Conservation (phyloP, 2,113 vertebrate species). For the Indri indri region DNA sequence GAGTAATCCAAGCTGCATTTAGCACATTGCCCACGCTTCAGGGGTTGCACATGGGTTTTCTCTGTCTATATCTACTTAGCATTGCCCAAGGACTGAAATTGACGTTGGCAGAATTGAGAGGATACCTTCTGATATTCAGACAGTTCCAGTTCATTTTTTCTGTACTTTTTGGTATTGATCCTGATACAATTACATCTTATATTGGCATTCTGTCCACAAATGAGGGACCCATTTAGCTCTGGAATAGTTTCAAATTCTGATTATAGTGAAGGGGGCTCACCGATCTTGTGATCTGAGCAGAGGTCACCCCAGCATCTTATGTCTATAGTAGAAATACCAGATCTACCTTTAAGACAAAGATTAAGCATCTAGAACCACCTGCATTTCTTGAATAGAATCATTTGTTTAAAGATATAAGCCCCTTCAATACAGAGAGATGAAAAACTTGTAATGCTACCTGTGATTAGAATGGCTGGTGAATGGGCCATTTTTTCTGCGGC, state of each 20-base stretch:
- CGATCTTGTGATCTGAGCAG: not conserved
- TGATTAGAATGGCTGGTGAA: not conserved
- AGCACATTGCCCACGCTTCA: not conserved
- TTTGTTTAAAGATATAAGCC: slow-evolving; percentile 10
- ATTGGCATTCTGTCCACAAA: not conserved
- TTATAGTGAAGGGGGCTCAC: slow-evolving; percentile 6
- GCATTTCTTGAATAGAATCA: not conserved
- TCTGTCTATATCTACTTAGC: too few relatives aligned
- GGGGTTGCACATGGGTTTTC: too few relatives aligned
- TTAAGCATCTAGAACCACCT: not conserved
- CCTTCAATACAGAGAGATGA: not conserved
- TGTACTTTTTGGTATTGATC: not conserved
- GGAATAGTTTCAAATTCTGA: not conserved
- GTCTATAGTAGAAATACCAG: not conserved
- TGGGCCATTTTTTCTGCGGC: not conserved
- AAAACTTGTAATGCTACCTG: not conserved
- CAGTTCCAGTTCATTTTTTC: not conserved
- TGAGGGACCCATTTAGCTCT: not conserved
- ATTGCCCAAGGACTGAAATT: rapidly evolving
- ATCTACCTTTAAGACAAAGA: not conserved
- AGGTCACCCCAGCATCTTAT: not conserved
- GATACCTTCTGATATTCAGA: not conserved
- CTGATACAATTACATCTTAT: not conserved
- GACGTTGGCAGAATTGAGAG: not conserved
- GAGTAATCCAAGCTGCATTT: not conserved